A percentile compares a stretch with the other conserved stretches of the same genome.
Evolutionary conservation across 1,140 invertebrate species (phyloP).

Genomic region (Protaetia brevitarsis): DNA sequence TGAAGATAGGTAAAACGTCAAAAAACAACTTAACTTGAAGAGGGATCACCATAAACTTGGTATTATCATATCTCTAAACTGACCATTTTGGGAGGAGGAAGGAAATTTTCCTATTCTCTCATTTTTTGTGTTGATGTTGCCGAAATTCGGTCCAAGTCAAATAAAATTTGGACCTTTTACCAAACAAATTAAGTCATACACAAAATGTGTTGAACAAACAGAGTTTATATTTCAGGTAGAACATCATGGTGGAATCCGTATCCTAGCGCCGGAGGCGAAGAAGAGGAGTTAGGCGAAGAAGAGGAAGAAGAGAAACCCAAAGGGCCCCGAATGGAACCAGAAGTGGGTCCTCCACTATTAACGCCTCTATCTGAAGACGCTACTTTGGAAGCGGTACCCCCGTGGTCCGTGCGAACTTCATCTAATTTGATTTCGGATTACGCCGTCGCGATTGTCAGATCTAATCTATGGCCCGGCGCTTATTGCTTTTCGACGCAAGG

Average conservation of each 20-base stretch:
- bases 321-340: constrained; percentile 56
- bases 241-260: constrained; percentile 58
- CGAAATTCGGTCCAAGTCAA: too few species aligned
- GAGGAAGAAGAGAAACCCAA: constrained; percentile 50
- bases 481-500: constrained; percentile 65
- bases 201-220: too few species aligned
- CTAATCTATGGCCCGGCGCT: constrained; percentile 75
- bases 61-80: too few species aligned
- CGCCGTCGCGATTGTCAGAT: constrained; percentile 62
- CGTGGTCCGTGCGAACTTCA: constrained; percentile 65
- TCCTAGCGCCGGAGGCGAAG: constrained; percentile 39
- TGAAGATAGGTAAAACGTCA: too few species aligned
- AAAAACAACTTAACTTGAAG: too few species aligned
- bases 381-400: constrained; percentile 54
- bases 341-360: constrained; percentile 67
- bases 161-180: too few species aligned
- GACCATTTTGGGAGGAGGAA: too few species aligned
- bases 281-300: constrained; percentile 55
- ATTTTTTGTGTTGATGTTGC: too few species aligned
- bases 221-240: constrained; percentile 63
- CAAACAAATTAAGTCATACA: too few species aligned
- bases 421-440: constrained; percentile 53
- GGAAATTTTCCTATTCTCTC: too few species aligned
- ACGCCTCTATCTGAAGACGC: constrained; percentile 63
- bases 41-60: too few species aligned